A percentile compares a stretch with the other conserved stretches of the same genome.
phyloP scores from a whole-genome alignment of 2,888 invertebrate species.

The Cosmorhoe ocellata region DNA sequence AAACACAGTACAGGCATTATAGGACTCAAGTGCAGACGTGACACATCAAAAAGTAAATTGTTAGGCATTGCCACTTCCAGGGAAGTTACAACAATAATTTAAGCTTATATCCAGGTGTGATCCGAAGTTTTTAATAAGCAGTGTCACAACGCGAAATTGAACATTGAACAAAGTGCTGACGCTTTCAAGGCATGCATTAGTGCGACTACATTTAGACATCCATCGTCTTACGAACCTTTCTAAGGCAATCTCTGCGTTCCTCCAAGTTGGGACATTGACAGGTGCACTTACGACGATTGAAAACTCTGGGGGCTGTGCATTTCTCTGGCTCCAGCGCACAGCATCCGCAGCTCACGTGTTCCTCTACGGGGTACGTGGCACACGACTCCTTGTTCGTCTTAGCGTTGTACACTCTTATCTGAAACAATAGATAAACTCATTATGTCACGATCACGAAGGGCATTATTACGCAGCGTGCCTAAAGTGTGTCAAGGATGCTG shows the following conservation, averaged over 20 bases:
- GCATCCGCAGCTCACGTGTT: conserved; percentile 69
- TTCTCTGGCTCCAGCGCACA: conserved; percentile 53
- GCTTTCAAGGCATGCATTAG: conserved; percentile 32
- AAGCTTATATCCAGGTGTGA: conserved; percentile 4
- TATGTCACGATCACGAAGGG: conserved; percentile 46
- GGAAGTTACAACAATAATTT: conserved; percentile 4
- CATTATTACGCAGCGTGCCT: conserved; percentile 39
- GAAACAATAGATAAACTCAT: conserved; percentile 50
- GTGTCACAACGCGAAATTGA: conserved; percentile 7
- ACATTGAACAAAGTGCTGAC: conserved; percentile 17
- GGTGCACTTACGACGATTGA: conserved; percentile 77
- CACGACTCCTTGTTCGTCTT: conserved; percentile 69
- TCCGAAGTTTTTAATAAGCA: conserved; percentile 3
- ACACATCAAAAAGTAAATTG: conserved; percentile 4
- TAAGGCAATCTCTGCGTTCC: conserved; percentile 66
- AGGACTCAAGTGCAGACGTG: conserved; percentile 10
- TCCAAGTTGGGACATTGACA: conserved; percentile 74
- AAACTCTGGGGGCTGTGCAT: conserved; percentile 60
- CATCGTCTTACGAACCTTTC: conserved; percentile 78
- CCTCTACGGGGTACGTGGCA: conserved; percentile 63
- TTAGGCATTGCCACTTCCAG: conserved; percentile 4
- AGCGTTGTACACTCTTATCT: conserved; percentile 70
- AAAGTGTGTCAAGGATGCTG: conserved; percentile 69
- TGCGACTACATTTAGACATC: conserved; percentile 55
- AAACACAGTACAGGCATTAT: conserved; percentile 16